A percentile compares a stretch with the other conserved stretches of the same genome.
Evolutionary conservation across 1,140 invertebrate genomes (phyloP).

Genomic region (Megalopta genalis): DNA sequence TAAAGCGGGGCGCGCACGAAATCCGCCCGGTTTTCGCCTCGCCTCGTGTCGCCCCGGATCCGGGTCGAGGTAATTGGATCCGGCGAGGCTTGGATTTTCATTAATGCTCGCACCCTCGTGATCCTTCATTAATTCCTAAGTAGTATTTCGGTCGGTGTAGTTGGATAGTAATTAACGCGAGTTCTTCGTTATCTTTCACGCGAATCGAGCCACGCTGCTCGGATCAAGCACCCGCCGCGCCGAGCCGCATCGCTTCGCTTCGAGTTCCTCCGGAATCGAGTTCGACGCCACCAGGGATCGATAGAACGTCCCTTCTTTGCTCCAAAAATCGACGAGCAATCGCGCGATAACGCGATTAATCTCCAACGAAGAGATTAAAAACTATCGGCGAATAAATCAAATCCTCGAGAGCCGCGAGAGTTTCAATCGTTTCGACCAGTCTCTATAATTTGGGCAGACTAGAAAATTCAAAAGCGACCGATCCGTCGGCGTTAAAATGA

Average conservation of each 20-base stretch:
- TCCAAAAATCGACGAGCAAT: neutral
- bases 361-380: too few relatives aligned
- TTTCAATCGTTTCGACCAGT: too few relatives aligned
- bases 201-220: neutral
- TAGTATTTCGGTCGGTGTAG: neutral
- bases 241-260: too few relatives aligned
- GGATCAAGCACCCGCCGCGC: neutral
- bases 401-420: too few relatives aligned
- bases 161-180: constrained; percentile 2
- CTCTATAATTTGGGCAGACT: too few relatives aligned
- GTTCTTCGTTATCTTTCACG: constrained; percentile 1
- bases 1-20: constrained; percentile 5
- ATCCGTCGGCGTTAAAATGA: too few relatives aligned
- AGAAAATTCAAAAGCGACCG: too few relatives aligned
- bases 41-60: neutral
- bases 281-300: neutral
- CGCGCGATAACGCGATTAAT: too few relatives aligned
- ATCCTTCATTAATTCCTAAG: neutral
- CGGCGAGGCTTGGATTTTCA: constrained; percentile 4
- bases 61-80: constrained; percentile 13
- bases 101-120: neutral
- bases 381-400: too few relatives aligned
- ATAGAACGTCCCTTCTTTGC: too few relatives aligned
- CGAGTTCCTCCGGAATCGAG: neutral
- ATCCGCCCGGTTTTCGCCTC: neutral